Evolutionary conservation across 2,113 vertebrate genomes (phyloP).

Genomic region (Mugil cephalus): DNA sequence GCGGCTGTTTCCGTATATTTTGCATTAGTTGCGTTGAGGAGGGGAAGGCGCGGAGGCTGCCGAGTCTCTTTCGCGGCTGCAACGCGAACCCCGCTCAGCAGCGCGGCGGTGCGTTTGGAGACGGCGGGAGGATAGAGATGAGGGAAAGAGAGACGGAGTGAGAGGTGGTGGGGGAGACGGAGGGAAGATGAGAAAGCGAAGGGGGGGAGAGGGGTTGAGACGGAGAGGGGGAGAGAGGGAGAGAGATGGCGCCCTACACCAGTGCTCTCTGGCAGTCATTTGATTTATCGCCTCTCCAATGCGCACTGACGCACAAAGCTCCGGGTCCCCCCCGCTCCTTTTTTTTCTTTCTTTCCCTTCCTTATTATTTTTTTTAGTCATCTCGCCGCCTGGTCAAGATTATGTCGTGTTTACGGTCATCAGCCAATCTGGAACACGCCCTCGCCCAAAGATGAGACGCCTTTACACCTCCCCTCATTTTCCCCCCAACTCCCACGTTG

Average conservation of each 20-base stretch:
- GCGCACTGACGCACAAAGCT: slow-evolving; percentile 77
- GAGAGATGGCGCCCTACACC: slow-evolving; percentile 59
- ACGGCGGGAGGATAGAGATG: slow-evolving; percentile 1
- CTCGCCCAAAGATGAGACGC: slow-evolving; percentile 21
- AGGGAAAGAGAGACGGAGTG: background rate
- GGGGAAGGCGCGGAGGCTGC: background rate
- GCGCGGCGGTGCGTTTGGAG: slow-evolving; percentile 30
- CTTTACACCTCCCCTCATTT: slow-evolving; percentile 1
- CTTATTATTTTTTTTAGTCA: slow-evolving; percentile 56
- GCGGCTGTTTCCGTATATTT: slow-evolving; percentile 21
- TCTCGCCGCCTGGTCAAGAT: slow-evolving; percentile 65
- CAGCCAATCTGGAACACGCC: slow-evolving; percentile 54
- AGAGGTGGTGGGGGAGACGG: slow-evolving; percentile 2
- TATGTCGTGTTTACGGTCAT: slow-evolving; percentile 33
- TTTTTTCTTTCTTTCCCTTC: too few species aligned
- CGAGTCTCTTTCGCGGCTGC: background rate
- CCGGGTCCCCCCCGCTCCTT: slow-evolving; percentile 62
- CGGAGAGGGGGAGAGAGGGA: background rate
- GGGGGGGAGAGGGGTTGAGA: background rate
- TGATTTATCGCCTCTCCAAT: slow-evolving; percentile 80
- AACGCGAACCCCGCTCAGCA: slow-evolving; percentile 21
- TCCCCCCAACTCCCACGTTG: background rate
- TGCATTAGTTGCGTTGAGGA: background rate
- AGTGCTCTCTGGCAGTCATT: slow-evolving; percentile 47
- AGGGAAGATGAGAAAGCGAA: slow-evolving; percentile 14